Evolutionary conservation across 2,888 invertebrate genomes (phyloP), one percentile per base, ranked within the genome.

Genomic region (Coecobrya sp.): DNA sequence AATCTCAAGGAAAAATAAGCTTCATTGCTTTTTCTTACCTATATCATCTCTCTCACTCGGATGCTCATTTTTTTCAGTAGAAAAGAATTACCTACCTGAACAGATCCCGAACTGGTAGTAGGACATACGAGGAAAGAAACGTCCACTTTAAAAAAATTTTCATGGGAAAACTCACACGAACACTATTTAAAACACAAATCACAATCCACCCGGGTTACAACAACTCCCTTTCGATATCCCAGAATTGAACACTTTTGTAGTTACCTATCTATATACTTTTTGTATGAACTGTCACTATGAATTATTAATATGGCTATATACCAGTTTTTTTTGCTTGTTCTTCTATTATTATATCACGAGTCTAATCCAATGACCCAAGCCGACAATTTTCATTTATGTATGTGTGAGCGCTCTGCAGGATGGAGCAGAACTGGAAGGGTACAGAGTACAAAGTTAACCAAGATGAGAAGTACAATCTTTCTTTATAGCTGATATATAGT

Each of bases 41-140:
- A n/a, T n/a, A n/a, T n/a, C 42, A 42, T 7, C 42, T 42, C 42
- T 7, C 42, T 4, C 42, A 42, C 42, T 10, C 5, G 42, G n/a
- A n/a, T 10, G 52, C 19, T 59, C 19, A 7, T 59, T 49, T 49
- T 7, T 13, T 13, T 7, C 19, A 19, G 8, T 19, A 59, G 13
- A 59, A 22, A 59, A 22, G 59, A 59, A 59, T n/a, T n/a, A n/a
- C 59, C 59, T 59, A 59, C 59, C 59, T 59, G 1, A 59, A 59
- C 11, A 16, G 52, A 52, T 52, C 16, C 52, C 52, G 52, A 16
- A 16, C 11, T 16, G 52, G 16, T 52, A 52, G 16, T 52, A 52
- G 16, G 52, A 52, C 52, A 52, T 16, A 52, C n/a, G 59, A 8
- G 19, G 19, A 59, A 59, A n/a, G 16, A 13, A 59, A 5, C 7